phyloP scores from a whole-genome alignment of 2,113 vertebrate species.

The Felis catus region F.catus_Fca126_mat1.0 CM031426.1:13371501-13372000 shows the following conservation, averaged over 20 bases:
- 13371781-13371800: conserved; percentile 18
- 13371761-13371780: not conserved
- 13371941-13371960: not conserved
- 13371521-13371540: not conserved
- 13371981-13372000: not conserved
- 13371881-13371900: not conserved
- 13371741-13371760: not conserved
- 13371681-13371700: not conserved
- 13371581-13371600: not conserved
- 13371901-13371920: not conserved
- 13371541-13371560: not conserved
- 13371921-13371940: not conserved
- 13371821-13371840: not conserved
- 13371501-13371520: not conserved
- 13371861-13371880: not conserved
- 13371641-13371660: not conserved
- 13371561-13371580: not conserved
- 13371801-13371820: not conserved
- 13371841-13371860: not conserved
- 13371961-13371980: not conserved
- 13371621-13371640: not conserved
- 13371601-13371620: not conserved
- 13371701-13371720: not conserved
- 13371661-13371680: not conserved
- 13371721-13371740: not conserved